phyloP scores from a whole-genome alignment of 2,888 invertebrate genomes.

The Troides helena region DNA sequence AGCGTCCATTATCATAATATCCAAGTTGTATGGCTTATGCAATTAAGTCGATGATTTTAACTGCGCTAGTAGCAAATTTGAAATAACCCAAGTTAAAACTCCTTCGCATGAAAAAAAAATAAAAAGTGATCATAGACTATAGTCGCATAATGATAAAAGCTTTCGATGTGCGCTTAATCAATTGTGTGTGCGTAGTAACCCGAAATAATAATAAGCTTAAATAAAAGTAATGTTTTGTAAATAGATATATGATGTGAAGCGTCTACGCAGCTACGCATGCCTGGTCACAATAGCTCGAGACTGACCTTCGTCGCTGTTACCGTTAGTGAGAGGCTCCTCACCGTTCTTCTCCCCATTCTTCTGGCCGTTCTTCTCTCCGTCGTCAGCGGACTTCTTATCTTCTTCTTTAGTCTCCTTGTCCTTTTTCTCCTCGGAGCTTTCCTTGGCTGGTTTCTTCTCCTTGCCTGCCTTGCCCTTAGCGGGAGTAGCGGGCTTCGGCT shows the following conservation, averaged over 20 bases:
- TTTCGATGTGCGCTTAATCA: slow-evolving; percentile 58
- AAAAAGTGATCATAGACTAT: not conserved
- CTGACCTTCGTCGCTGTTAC: slow-evolving; percentile 79
- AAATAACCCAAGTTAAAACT: not conserved
- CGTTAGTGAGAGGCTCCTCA: slow-evolving; percentile 77
- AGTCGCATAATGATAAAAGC: slow-evolving; percentile 31
- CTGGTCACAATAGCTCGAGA: slow-evolving; percentile 64
- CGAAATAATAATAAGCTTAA: slow-evolving; percentile 35
- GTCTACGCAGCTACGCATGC: slow-evolving; percentile 61
- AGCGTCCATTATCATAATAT: not conserved
- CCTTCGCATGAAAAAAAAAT: not conserved
- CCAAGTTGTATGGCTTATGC: not conserved
- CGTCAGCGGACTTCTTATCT: slow-evolving; percentile 47
- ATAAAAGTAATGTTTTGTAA: slow-evolving; percentile 23
- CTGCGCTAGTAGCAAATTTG: not conserved
- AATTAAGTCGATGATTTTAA: not conserved
- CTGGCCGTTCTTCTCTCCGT: slow-evolving; percentile 64
- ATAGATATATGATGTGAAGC: slow-evolving; percentile 49
- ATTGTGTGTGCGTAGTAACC: slow-evolving; percentile 61
- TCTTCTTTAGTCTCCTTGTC: slow-evolving; percentile 80
- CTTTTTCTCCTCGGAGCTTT: slow-evolving; percentile 85
- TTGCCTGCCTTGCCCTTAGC: slow-evolving; percentile 87
- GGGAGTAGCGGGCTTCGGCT: slow-evolving; percentile 89
- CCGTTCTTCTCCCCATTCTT: slow-evolving; percentile 75
- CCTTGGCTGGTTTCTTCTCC: slow-evolving; percentile 83